Evolutionary conservation across 2,113 vertebrate genomes (phyloP).

Genomic region (Nerophis ophidion): DNA sequence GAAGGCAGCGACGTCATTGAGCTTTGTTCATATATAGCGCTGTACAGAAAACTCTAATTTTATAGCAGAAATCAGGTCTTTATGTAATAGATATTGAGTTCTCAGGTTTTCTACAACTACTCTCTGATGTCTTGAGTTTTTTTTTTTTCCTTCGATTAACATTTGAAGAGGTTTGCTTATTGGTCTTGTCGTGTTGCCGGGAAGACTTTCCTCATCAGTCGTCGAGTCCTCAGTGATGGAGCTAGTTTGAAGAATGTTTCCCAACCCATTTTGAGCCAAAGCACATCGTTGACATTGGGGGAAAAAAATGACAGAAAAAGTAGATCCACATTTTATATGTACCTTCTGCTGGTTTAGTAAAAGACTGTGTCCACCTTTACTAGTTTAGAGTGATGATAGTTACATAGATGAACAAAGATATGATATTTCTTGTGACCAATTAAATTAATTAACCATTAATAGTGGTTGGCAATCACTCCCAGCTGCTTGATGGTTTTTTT

Average conservation of each 20-base stretch:
- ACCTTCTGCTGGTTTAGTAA: too few relatives aligned
- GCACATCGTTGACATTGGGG: too few relatives aligned
- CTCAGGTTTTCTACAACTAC: constrained; percentile 79
- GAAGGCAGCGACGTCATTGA: constrained; percentile 67
- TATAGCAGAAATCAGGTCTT: constrained; percentile 81
- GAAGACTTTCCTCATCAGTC: constrained; percentile 46
- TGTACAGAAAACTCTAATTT: constrained; percentile 81
- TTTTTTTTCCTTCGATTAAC: not conserved
- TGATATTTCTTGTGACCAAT: too few relatives aligned
- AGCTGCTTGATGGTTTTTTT: too few relatives aligned
- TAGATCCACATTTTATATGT: too few relatives aligned
- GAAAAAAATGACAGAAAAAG: too few relatives aligned
- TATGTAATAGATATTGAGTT: constrained; percentile 77
- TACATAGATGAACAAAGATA: too few relatives aligned
- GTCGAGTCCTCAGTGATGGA: constrained; percentile 42
- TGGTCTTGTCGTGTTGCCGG: constrained; percentile 54
- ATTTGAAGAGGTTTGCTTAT: constrained; percentile 54
- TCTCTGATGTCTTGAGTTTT: not conserved
- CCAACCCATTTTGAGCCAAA: too few relatives aligned
- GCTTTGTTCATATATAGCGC: constrained; percentile 76
- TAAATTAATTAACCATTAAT: too few relatives aligned
- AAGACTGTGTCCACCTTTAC: too few relatives aligned
- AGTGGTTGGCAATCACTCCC: too few relatives aligned
- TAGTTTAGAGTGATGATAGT: too few relatives aligned
- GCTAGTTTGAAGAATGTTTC: constrained; percentile 11